Evolutionary conservation across 1,140 invertebrate genomes (phyloP), one percentile per base, ranked within the genome.

Genomic region (Zaprionus africanus): DNA sequence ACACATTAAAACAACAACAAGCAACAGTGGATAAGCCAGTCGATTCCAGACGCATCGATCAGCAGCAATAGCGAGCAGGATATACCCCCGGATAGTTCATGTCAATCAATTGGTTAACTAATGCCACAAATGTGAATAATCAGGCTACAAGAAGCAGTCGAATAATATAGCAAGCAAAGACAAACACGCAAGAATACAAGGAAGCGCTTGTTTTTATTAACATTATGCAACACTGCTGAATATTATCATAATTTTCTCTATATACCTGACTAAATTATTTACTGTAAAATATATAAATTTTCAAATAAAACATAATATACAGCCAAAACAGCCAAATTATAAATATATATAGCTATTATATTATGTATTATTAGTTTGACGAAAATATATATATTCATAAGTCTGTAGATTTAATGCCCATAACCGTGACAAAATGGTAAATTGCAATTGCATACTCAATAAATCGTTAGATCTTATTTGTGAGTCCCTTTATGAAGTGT

Each of bases 251-350:
- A 56, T 80, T 68, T 84, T 90, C 75, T 81, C 65, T 75, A 81
- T 54, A 79, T 90, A 90, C 81, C 78, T 88, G 84, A 88, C 78
- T 79, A 90, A 90, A 90, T 90, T 90, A 78, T 79, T 76, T 79
- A 81, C 65, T 88, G 75, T 90, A 81, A 84, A 79, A 75, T 81
- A 84, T 60, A 79, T 83, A 87, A 69, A 79, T 83, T 90, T 87
- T 77, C 66, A 78, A 81, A 84, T 87, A 87, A 88, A 87, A 78
- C 73, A 86, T 82, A 83, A 88, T 88, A 88, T 88, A 76, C 84
- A 90, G 81, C 71, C 81, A 76, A 74, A 61, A 71, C 53, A 59
- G 59, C 69, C 41, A 53, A 60, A 51, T 43, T 28, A 22, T 41
- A 60, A 24, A 26, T 15, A 41, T 51, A 34, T 28, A 28, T 53